Conservation (phyloP, 2,888 invertebrate species). For the Drosophila stalkeri region DNA sequence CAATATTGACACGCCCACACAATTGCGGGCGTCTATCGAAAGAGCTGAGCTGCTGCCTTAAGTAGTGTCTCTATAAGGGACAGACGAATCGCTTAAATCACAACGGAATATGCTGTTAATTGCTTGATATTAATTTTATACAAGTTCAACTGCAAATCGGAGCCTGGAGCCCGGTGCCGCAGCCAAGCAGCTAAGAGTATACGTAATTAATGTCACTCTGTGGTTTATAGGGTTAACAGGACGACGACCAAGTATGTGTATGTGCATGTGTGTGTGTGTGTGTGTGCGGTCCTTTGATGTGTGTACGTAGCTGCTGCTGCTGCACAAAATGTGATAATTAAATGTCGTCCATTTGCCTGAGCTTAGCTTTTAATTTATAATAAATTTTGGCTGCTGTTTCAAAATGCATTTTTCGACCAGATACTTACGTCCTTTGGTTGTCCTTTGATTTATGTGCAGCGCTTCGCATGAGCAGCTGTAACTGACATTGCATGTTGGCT, state of each 20-base stretch:
- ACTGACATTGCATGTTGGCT: slow-evolving; percentile 71
- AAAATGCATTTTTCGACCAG: slow-evolving; percentile 39
- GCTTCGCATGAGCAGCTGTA: slow-evolving; percentile 65
- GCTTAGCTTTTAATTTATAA: slow-evolving; percentile 73
- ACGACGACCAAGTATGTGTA: slow-evolving; percentile 19
- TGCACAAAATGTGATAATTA: slow-evolving; percentile 69
- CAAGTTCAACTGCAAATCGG: slow-evolving; percentile 35
- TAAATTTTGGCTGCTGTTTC: slow-evolving; percentile 49
- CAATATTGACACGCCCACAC: slow-evolving; percentile 63
- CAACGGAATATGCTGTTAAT: slow-evolving; percentile 82
- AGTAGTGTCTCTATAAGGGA: slow-evolving; percentile 15
- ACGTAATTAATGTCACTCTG: slow-evolving; percentile 81
- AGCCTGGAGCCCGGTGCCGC: slow-evolving; percentile 12
- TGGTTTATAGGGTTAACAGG: slow-evolving; percentile 66
- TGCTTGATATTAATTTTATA: slow-evolving; percentile 84
- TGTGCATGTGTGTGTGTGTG: slow-evolving; percentile 13
- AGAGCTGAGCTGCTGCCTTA: background rate
- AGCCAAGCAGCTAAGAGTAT: slow-evolving; percentile 30
- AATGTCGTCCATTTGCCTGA: slow-evolving; percentile 62
- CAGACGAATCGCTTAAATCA: slow-evolving; percentile 72
- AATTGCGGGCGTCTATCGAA: slow-evolving; percentile 26
- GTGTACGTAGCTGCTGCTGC: slow-evolving; percentile 15
- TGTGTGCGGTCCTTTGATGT: slow-evolving; percentile 40
- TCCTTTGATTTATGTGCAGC: slow-evolving; percentile 70
- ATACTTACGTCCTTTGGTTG: slow-evolving; percentile 13